phyloP scores from a whole-genome alignment of 2,888 invertebrate species.

The Anagyrus pseudococci region DNA sequence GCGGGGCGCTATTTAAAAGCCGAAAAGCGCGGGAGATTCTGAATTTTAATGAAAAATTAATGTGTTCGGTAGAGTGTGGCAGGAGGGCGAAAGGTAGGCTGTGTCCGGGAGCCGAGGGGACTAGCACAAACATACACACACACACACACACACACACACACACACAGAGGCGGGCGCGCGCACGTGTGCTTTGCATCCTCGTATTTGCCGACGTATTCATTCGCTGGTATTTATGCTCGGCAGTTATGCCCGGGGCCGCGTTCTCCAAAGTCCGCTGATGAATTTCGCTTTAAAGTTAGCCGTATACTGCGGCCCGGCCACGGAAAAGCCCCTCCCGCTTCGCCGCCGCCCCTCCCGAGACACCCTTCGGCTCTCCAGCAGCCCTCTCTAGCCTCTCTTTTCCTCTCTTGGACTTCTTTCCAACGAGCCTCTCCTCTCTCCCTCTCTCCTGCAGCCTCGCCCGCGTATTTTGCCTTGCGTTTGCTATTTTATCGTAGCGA shows the following conservation, averaged over 20 bases:
- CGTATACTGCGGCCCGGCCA: not conserved
- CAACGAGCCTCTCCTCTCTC: not conserved
- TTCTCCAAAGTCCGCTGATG: constrained; percentile 27
- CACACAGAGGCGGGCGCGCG: not conserved
- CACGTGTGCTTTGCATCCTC: constrained; percentile 14
- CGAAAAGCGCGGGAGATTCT: too few relatives aligned
- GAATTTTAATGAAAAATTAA: too few relatives aligned
- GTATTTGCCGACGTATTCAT: constrained; percentile 29
- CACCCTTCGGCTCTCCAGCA: not conserved
- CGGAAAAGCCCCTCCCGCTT: constrained; percentile 4
- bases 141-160: not conserved
- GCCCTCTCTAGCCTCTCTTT: too few relatives aligned
- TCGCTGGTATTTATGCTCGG: constrained; percentile 28
- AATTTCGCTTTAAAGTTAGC: constrained; percentile 32
- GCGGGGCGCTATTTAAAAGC: too few relatives aligned
- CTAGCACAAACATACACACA: too few relatives aligned
- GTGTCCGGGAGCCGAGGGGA: too few relatives aligned
- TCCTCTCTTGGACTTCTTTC: too few relatives aligned
- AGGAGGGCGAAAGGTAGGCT: too few relatives aligned
- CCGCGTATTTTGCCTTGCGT: not conserved
- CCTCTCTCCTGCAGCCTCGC: not conserved
- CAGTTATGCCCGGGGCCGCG: constrained; percentile 26
- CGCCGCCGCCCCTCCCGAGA: too few relatives aligned
- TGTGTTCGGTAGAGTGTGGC: too few relatives aligned
- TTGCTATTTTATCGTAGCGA: constrained; percentile 6